Conservation (phyloP, 1,140 invertebrate species). For the Neodiprion pinetum region DNA sequence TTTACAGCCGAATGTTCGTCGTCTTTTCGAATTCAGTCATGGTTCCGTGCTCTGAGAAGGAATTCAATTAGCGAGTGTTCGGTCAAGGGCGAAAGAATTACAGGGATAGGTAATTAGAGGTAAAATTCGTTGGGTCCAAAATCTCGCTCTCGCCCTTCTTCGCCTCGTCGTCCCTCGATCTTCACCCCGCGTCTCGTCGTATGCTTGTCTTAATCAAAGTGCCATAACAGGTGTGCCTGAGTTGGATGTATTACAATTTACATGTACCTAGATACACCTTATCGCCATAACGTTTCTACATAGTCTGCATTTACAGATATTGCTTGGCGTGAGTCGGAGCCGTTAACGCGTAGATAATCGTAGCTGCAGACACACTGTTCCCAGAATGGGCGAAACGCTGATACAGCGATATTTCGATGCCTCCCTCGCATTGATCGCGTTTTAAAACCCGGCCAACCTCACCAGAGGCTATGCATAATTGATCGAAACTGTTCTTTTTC, state of each 20-base stretch:
- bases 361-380: background rate
- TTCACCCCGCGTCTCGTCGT: background rate
- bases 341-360: background rate
- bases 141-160: background rate
- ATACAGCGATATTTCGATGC: background rate
- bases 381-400: background rate
- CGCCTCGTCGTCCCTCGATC: background rate
- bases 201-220: background rate
- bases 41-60: background rate
- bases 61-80: background rate
- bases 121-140: background rate
- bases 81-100: background rate
- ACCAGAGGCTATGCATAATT: too few relatives aligned
- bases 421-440: background rate
- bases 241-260: too few relatives aligned
- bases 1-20: too few relatives aligned
- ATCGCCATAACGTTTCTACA: too few relatives aligned
- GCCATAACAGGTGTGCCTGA: background rate
- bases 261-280: too few relatives aligned
- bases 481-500: too few relatives aligned
- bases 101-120: background rate
- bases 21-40: too few relatives aligned
- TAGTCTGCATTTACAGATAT: background rate
- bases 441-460: too few relatives aligned
- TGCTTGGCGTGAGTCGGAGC: background rate